phyloP scores from a whole-genome alignment of 2,113 vertebrate species.

The Danionella cerebrum region DNA sequence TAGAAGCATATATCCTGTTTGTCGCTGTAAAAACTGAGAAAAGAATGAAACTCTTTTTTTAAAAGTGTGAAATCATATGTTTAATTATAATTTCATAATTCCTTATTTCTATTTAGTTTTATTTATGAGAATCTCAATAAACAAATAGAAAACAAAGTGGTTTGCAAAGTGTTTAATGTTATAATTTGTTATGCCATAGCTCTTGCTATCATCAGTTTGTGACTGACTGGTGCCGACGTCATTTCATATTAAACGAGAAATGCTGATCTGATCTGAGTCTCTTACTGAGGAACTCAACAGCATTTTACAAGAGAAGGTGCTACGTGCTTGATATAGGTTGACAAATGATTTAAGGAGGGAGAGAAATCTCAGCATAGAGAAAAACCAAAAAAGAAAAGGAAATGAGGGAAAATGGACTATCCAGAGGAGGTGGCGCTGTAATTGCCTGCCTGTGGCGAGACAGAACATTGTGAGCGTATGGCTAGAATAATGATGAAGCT shows the following conservation, averaged over 20 bases:
- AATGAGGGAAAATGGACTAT: slow-evolving; percentile 20
- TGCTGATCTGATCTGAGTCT: background rate
- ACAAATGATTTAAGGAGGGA: background rate
- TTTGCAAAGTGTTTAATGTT: no score
- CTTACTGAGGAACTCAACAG: background rate
- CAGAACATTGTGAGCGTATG: slow-evolving; percentile 59
- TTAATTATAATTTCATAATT: no score
- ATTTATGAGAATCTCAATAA: no score
- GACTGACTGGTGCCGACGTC: no score
- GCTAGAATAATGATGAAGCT: slow-evolving; percentile 73
- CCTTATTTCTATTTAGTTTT: no score
- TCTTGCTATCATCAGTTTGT: no score
- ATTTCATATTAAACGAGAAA: background rate
- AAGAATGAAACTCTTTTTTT: no score
- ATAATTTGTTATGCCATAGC: no score
- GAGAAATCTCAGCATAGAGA: background rate
- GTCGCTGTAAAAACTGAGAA: no score
- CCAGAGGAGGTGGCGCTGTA: slow-evolving; percentile 51
- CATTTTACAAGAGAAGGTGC: background rate
- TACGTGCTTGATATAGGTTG: background rate
- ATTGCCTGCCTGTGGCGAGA: slow-evolving; percentile 72
- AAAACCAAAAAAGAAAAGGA: background rate
- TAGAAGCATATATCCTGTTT: no score
- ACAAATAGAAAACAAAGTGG: no score
- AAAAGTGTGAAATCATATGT: no score